Evolutionary conservation across 2,888 invertebrate genomes (phyloP).

Genomic region (Drosophila recens): DNA sequence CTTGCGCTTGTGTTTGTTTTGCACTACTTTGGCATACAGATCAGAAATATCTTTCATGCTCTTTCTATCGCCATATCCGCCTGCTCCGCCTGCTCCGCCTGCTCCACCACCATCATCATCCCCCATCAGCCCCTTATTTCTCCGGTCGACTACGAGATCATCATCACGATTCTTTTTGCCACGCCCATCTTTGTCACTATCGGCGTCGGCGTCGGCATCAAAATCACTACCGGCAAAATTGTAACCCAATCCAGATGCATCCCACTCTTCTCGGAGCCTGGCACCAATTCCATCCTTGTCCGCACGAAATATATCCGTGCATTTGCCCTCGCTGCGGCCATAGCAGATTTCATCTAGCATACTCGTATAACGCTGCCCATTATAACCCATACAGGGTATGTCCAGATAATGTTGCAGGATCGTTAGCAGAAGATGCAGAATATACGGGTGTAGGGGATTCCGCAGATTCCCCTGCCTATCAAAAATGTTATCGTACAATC

Average conservation of each 20-base stretch:
- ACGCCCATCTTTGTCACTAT: background rate
- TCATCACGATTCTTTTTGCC: background rate
- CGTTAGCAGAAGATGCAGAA: conserved; percentile 28
- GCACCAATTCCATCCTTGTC: conserved; percentile 11
- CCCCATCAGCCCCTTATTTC: background rate
- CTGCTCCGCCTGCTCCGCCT: background rate
- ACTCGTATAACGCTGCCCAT: background rate
- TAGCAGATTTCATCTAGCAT: background rate
- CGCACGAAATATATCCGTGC: conserved; percentile 26
- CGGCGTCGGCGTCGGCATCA: background rate
- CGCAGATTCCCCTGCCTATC: conserved; percentile 46
- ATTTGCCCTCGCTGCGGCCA: background rate
- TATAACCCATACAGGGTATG: conserved; percentile 8
- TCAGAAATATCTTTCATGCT: conserved; percentile 27
- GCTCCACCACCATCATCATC: background rate
- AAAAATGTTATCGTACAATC: conserved; percentile 53
- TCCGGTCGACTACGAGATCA: background rate
- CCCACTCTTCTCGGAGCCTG: background rate
- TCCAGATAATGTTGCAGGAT: conserved; percentile 44
- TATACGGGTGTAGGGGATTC: conserved; percentile 38
- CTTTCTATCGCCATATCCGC: background rate
- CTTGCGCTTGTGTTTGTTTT: conserved; percentile 5
- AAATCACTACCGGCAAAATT: conserved; percentile 3
- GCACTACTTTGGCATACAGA: conserved; percentile 30
- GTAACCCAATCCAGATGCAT: conserved; percentile 11